Base-by-base conservation (phyloP, 2,888 invertebrate species). In the Nycteola revayana region DNA sequence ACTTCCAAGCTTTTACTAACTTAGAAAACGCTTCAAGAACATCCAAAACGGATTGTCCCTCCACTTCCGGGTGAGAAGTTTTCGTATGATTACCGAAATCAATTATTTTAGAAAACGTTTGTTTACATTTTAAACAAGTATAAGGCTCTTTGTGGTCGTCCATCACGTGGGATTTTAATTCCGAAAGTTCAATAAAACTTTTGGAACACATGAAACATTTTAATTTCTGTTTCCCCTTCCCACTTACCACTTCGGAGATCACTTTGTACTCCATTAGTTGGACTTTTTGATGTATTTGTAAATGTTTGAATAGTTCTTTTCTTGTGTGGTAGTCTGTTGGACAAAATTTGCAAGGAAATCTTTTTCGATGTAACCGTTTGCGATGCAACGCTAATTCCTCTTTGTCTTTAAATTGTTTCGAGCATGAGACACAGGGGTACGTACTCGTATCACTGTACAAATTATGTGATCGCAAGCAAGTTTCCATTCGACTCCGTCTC, bases 251-350 rank as follows among this genome's bases (percentile, higher is more conserved):
- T 59, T 85, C 85, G 0, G 84, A 78, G 37, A 88, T 80, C 1
- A 82, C 81, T 72, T 87, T 86, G 51, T 79, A 86, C 43, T 88
- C 87, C 63, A 75, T 83, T n/a, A 86, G 41, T 36, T 88, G 88
- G 0, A 86, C 83, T 58, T 82, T 83, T 44, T 85, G 86, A 42
- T 88, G 88, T 22, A 76, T 64, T 48, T 79, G 79, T 10, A 88
- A 54, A 57, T 88, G 88, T 58, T 80, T 81, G 45, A 87, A 84
- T 1, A 88, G 59, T 32, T 83, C 82, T 43, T 86, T 87, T 0
- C 80, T 60, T 0, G 82, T 84, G 36, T 76, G 66, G 28, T 86
- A 86, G 44, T 86, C 84, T n/a, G 85, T 85, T 0, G 88, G 88
- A 35, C 88, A 88, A 41, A 88, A 87, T 55, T 88, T 88, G 43